phyloP scores from a whole-genome alignment of 2,113 vertebrate species.

The Forbesichthys papilliferus region DNA sequence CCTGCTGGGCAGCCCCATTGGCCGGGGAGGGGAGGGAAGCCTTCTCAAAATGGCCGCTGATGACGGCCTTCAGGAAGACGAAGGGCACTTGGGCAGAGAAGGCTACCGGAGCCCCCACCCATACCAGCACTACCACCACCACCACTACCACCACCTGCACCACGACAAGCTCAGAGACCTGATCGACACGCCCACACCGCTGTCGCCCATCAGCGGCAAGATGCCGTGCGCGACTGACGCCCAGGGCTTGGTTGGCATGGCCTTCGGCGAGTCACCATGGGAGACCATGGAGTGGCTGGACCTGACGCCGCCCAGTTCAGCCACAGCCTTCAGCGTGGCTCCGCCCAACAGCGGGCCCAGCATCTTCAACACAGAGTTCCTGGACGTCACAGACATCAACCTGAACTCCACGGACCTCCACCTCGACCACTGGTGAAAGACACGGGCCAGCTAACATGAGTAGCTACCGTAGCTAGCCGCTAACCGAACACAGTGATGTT shows the following conservation, averaged over 20 bases:
- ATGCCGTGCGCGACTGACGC: slow-evolving; percentile 82
- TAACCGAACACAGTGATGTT: slow-evolving; percentile 8
- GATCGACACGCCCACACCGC: slow-evolving; percentile 84
- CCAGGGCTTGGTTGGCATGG: slow-evolving; percentile 84
- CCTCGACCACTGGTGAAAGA: slow-evolving; percentile 91
- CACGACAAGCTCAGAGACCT: slow-evolving; percentile 87
- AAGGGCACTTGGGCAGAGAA: slow-evolving; percentile 80
- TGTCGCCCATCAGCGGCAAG: slow-evolving; percentile 84
- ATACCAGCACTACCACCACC: slow-evolving; percentile 72
- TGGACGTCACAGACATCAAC: slow-evolving; percentile 93
- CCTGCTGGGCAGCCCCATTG: slow-evolving; percentile 83
- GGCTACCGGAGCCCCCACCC: slow-evolving; percentile 81
- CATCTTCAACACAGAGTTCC: slow-evolving; percentile 95
- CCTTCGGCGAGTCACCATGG: slow-evolving; percentile 92
- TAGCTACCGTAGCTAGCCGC: neutral
- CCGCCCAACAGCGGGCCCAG: slow-evolving; percentile 78
- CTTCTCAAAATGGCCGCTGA: slow-evolving; percentile 84
- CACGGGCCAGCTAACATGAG: no score
- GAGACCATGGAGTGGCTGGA: slow-evolving; percentile 98
- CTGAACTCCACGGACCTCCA: slow-evolving; percentile 96
- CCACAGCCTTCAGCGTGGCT: slow-evolving; percentile 80
- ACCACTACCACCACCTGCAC: slow-evolving; percentile 73
- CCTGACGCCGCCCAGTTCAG: slow-evolving; percentile 89
- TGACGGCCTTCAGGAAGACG: slow-evolving; percentile 81
- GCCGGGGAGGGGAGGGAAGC: slow-evolving; percentile 79